These are phyloP conservation scores for Potamilus streckersoni DNA, from an alignment of 1,140 invertebrate genomes.

Conservation along the genomic window DNA sequence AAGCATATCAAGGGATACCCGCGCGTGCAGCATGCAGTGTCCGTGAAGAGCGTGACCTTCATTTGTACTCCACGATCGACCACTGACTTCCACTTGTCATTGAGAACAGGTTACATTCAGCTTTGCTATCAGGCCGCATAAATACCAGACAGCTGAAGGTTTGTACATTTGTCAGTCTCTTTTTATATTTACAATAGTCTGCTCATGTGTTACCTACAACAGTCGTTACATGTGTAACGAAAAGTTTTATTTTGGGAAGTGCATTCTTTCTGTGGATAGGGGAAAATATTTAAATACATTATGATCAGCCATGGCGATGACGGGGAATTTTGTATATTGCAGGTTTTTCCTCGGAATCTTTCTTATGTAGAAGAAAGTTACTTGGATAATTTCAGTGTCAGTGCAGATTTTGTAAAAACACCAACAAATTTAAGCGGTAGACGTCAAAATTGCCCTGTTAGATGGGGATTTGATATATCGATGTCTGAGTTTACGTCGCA, in stretches of 20 bases:
- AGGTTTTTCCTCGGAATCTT: constrained; percentile 51
- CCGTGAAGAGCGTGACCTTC: no score
- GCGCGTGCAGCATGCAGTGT: no score
- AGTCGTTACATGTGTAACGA: neutral
- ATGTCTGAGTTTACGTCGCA: constrained; percentile 6
- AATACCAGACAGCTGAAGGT: no score
- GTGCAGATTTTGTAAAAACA: constrained; percentile 49
- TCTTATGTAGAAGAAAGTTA: constrained; percentile 57
- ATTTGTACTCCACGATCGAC: no score
- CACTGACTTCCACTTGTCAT: no score
- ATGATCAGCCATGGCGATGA: constrained; percentile 28
- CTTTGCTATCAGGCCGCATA: no score
- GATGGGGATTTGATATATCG: constrained; percentile 1
- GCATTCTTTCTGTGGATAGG: no score
- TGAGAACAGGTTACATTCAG: no score
- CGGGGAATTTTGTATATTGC: constrained; percentile 18
- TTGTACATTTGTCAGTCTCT: no score
- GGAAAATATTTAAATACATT: constrained; percentile 6
- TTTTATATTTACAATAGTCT: no score
- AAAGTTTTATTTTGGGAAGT: neutral
- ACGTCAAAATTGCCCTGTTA: constrained; percentile 1
- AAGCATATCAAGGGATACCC: no score
- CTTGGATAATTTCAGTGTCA: constrained; percentile 51
- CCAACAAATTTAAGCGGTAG: constrained; percentile 18
- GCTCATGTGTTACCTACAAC: neutral